These are phyloP conservation scores for Chaitophorus viminalis DNA, from an alignment of 2,888 invertebrate genomes.

Conservation along the genomic window DNA sequence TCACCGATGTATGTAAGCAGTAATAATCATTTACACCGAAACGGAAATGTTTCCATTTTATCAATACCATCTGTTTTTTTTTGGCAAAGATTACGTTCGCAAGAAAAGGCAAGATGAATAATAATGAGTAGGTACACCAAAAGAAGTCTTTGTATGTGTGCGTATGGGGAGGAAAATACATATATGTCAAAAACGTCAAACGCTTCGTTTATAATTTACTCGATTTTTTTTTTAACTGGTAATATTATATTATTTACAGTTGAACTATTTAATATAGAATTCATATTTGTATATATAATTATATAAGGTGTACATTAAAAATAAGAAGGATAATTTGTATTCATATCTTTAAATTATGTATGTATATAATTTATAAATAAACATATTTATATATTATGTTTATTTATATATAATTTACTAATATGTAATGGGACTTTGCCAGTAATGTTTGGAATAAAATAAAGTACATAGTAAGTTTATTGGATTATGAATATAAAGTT, in stretches of 20 bases:
- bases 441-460: too few species aligned
- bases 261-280: not conserved
- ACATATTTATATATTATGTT: too few species aligned
- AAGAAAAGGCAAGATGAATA: not conserved
- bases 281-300: not conserved
- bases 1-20: not conserved
- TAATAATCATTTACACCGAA: not conserved
- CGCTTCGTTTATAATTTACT: not conserved
- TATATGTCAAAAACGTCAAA: too few species aligned
- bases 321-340: conserved; percentile 25
- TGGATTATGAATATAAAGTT: not conserved
- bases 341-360: not conserved
- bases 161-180: too few species aligned
- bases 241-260: not conserved
- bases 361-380: too few species aligned
- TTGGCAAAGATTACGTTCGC: not conserved
- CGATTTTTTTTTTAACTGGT: not conserved
- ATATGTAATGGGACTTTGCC: too few species aligned
- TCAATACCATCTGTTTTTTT: not conserved
- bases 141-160: not conserved
- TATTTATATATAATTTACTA: too few species aligned
- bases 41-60: not conserved
- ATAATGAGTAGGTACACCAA: not conserved
- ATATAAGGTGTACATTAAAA: not conserved
- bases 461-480: not conserved